Percentiles rank a stretch among this genome's conserved stretches.
Conservation (phyloP, 23 tunicate genomes). For the Oikopleura dioica region DNA sequence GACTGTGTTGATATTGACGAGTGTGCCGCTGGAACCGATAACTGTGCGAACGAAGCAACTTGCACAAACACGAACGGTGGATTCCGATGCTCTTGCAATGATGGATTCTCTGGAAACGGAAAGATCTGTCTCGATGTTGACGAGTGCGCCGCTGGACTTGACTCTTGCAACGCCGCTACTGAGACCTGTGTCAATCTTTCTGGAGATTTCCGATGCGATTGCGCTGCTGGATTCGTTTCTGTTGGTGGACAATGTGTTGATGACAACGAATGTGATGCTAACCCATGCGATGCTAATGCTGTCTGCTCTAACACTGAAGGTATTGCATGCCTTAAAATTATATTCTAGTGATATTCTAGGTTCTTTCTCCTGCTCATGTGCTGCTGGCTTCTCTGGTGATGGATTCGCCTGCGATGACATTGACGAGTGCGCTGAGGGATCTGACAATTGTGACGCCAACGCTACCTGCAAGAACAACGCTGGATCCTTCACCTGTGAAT, state of each 20-base stretch:
- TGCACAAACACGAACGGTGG: slow-evolving; percentile 18
- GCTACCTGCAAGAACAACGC: slow-evolving; percentile 19
- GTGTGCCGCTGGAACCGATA: slow-evolving; percentile 9
- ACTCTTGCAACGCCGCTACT: slow-evolving; percentile 8
- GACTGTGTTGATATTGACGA: slow-evolving; percentile 17
- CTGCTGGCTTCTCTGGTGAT: no score
- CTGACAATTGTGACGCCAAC: slow-evolving; percentile 12
- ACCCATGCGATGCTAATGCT: no score
- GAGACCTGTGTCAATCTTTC: slow-evolving; percentile 4
- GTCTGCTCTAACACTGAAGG: no score
- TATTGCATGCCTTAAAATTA: no score
- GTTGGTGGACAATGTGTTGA: slow-evolving; percentile 9
- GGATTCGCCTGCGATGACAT: slow-evolving; percentile 17
- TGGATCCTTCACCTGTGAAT: slow-evolving; percentile 16
- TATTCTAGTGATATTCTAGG: no score
- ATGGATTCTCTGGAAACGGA: slow-evolving; percentile 16
- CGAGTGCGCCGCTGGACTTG: not conserved
- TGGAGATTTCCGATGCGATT: slow-evolving; percentile 14
- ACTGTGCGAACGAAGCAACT: slow-evolving; percentile 14
- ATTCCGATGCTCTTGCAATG: slow-evolving; percentile 14
- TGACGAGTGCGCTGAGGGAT: slow-evolving; percentile 13
- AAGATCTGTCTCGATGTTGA: not conserved
- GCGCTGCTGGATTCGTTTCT: slow-evolving; percentile 12
- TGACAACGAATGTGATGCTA: no score
- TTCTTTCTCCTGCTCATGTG: no score